These are phyloP conservation scores for Bubo blakistoni DNA, from an alignment of 2,113 vertebrate species.

Conservation along the genomic window DNA sequence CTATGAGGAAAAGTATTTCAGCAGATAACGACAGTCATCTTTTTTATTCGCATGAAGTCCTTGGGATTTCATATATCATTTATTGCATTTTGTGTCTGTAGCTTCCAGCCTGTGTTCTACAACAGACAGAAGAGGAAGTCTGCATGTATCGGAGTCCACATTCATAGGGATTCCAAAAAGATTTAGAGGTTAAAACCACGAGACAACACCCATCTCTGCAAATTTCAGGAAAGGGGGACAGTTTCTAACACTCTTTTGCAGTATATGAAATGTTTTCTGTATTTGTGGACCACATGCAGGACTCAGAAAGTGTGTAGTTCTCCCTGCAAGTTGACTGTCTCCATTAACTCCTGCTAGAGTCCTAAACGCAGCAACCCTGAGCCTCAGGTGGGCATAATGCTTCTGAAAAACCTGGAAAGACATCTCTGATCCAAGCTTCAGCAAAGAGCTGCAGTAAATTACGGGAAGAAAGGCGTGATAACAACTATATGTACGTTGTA, in stretches of 20 bases:
- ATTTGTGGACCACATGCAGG: not conserved
- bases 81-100: not conserved
- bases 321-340: not conserved
- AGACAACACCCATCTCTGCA: not conserved
- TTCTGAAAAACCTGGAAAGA: not conserved
- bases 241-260: not conserved
- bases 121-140: fast-evolving
- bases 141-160: not conserved
- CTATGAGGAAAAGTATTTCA: not conserved
- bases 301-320: not conserved
- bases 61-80: not conserved
- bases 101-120: not conserved
- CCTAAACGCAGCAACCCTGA: not conserved
- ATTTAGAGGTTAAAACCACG: not conserved
- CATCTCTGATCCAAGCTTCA: not conserved
- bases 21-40: not conserved
- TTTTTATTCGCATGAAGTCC: not conserved
- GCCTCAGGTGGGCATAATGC: not conserved
- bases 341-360: not conserved
- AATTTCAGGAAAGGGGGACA: not conserved
- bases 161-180: not conserved
- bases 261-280: not conserved
- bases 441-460: not conserved
- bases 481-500: not conserved
- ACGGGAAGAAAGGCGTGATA: fast-evolving